Evolutionary conservation across 92 coral and sea anemone genomes (phyloP).

Genomic region (Diadumene lineata): DNA sequence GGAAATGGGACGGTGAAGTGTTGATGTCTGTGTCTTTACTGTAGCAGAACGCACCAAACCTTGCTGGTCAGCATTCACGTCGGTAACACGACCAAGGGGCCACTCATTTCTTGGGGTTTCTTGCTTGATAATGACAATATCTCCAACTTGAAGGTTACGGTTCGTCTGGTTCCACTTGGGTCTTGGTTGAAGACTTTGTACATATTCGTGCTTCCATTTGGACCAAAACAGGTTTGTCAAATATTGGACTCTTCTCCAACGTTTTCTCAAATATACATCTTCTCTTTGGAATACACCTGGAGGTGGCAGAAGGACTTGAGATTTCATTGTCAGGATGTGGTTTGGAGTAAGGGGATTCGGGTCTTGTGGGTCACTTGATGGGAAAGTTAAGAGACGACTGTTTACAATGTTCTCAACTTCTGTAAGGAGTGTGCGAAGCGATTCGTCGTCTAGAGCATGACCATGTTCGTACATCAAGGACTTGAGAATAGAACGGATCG

Average conservation of each 20-base stretch:
- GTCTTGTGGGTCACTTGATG: constrained; percentile 25
- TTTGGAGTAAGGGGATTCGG: constrained; percentile 27
- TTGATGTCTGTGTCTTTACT: not conserved
- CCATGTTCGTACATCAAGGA: constrained; percentile 14
- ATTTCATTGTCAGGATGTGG: constrained; percentile 23
- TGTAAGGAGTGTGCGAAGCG: constrained; percentile 20
- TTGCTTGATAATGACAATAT: not conserved
- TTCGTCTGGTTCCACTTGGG: not conserved
- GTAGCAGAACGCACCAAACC: not conserved
- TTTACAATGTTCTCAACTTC: constrained; percentile 27
- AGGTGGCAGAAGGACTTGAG: constrained; percentile 19
- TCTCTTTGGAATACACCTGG: constrained; percentile 11
- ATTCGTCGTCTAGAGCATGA: constrained; percentile 14
- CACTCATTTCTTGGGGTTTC: not conserved
- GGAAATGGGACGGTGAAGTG: not conserved
- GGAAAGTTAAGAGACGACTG: constrained; percentile 36
- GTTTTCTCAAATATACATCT: constrained; percentile 2
- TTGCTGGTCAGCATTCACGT: not conserved
- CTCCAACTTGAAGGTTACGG: not conserved
- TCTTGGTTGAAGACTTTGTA: not conserved
- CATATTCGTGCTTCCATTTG: not conserved
- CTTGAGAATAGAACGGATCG: constrained; percentile 15
- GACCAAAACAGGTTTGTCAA: not conserved
- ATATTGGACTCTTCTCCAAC: constrained; percentile 8
- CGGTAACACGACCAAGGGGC: not conserved